A percentile compares a stretch with the other conserved stretches of the same genome.
phyloP scores from a whole-genome alignment of 2,797 vertebrate species.

The Sebastes hubbsi region DNA sequence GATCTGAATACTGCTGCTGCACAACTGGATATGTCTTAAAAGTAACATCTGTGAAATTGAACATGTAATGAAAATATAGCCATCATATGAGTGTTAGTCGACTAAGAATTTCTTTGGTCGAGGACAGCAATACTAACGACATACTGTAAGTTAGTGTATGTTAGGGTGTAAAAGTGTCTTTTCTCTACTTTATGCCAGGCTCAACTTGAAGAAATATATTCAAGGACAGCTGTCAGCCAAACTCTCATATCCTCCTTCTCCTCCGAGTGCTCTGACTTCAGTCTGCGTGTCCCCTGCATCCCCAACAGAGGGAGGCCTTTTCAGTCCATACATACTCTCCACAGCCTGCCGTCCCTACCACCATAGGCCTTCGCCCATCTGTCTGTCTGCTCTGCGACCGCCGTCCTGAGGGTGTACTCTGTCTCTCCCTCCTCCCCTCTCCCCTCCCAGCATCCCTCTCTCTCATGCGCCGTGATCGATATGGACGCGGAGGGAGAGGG shows the following conservation, averaged over 20 bases:
- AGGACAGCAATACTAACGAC: neutral
- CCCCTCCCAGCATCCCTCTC: constrained; percentile 66
- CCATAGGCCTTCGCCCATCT: constrained; percentile 63
- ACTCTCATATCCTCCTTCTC: constrained; percentile 52
- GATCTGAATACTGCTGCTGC: neutral
- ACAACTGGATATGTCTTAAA: neutral
- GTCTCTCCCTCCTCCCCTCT: constrained; percentile 63
- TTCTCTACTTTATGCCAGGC: constrained; percentile 19
- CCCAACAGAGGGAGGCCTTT: constrained; percentile 78
- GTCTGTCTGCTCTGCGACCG: constrained; percentile 70
- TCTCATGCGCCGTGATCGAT: constrained; percentile 81
- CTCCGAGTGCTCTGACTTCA: constrained; percentile 45
- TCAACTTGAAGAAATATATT: constrained; percentile 59
- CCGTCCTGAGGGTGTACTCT: constrained; percentile 76
- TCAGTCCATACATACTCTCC: constrained; percentile 53
- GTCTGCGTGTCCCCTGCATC: constrained; percentile 69
- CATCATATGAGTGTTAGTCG: no score
- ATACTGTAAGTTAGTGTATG: neutral
- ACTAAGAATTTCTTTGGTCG: no score
- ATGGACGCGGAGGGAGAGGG: constrained; percentile 79
- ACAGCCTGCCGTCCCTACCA: constrained; percentile 46
- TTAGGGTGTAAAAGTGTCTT: constrained; percentile 14
- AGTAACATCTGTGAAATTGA: neutral
- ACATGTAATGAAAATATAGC: neutral
- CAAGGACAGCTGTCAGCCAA: constrained; percentile 70